phyloP scores from a whole-genome alignment of 2,113 vertebrate species.

The Limnothrissa miodon region DNA sequence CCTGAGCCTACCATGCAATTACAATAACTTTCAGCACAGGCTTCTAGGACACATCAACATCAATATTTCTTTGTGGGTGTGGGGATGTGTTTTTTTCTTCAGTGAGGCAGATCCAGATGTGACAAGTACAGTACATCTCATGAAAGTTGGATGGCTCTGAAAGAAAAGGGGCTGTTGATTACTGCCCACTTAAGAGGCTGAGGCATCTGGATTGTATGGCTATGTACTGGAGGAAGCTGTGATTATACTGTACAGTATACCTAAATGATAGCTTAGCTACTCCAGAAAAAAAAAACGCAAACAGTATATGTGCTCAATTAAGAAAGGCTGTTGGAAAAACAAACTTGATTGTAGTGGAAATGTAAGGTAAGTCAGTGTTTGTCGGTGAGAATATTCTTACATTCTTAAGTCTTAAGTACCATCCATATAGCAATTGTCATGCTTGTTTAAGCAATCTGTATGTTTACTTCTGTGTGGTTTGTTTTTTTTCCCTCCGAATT shows the following conservation, averaged over 20 bases:
- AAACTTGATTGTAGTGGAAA: too few species aligned
- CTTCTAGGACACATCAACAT: conserved; percentile 36
- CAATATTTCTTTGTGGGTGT: conserved; percentile 13
- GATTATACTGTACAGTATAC: not conserved
- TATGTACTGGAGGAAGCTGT: not conserved
- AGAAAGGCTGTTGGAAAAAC: too few species aligned
- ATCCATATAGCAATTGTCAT: not conserved
- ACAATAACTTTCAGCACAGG: conserved; percentile 59
- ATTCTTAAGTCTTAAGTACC: not conserved
- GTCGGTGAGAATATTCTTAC: too few species aligned
- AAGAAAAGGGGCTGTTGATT: not conserved
- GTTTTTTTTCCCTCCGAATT: not conserved
- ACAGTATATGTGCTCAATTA: too few species aligned
- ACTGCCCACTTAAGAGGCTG: not conserved
- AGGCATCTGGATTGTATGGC: not conserved
- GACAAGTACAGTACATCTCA: conserved; percentile 6
- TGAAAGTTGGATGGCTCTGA: not conserved
- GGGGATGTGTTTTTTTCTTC: not conserved
- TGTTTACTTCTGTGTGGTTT: not conserved
- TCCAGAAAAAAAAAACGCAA: not conserved
- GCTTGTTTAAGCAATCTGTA: not conserved
- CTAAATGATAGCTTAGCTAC: not conserved
- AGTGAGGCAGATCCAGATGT: not conserved
- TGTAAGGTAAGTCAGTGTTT: too few species aligned
- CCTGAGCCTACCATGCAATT: conserved; percentile 64